Base-by-base conservation (phyloP, 2,888 invertebrate species). In the Diaprepes abbreviatus region DNA sequence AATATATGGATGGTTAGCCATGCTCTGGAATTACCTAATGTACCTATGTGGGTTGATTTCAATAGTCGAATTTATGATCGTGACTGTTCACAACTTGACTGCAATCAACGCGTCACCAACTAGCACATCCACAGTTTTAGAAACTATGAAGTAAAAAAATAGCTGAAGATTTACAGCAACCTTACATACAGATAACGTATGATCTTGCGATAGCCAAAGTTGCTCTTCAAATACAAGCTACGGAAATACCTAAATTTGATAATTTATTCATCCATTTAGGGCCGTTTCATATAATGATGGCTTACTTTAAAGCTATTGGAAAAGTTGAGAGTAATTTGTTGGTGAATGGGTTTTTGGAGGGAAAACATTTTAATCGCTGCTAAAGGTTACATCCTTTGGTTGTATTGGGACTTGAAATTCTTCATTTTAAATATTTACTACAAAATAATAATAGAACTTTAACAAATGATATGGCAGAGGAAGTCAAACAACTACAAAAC, bases 41-140 rank as follows among this genome's bases (percentile, higher is more conserved):
- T 76, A 7, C 79, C 79, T 45, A 76, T 75, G 75, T 81, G 80
- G 79, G 74, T 75, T 28, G 79, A 80, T n/a, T 81, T 74, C 43
- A 79, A 80, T 70, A 66, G 74, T 55, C 28, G 28, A 21, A 70
- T 79, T 12, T 12, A 60, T n/a, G 28, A 70, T 10, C 76, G 80
- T 57, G 54, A 64, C 21, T 72, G 70, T 52, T 21, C 58, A 4
- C 71, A 69, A 31, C 79, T 43, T 79, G 1, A 76, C 79, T n/a
- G 70, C 78, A 2, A 79, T 80, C 3, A 78, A 80, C 72, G 14
- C 12, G 14, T 79, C 80, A 33, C 78, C 80, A 14, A 79, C 79
- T 24, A 66, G 77, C 65, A 36, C 4, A 35, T 64, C 75, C n/a
- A 77, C 78, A 0, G 78, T 79, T 19, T 12, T 33, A 5, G 66